A percentile compares a stretch with the other conserved stretches of the same genome.
Conservation (phyloP, 2,888 invertebrate species). For the Rhorus exstirpatorius region DNA sequence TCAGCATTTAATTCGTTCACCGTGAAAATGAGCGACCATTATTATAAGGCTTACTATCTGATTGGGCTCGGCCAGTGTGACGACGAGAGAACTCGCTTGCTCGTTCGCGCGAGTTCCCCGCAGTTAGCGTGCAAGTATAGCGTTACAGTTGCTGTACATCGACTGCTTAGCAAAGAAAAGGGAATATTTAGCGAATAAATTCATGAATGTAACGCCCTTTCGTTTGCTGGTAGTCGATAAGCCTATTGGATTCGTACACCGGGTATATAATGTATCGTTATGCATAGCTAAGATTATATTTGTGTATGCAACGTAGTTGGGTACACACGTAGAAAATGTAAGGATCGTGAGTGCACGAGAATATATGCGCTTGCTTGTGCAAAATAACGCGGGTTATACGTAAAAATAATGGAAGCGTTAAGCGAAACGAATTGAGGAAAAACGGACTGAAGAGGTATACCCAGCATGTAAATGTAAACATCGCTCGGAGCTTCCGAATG, state of each 20-base stretch:
- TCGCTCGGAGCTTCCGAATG: too few relatives aligned
- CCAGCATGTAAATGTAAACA: neutral
- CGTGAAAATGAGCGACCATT: constrained; percentile 74
- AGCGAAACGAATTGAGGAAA: constrained; percentile 58
- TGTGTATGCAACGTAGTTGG: constrained; percentile 53
- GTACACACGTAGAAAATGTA: constrained; percentile 75
- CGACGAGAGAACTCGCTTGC: constrained; percentile 64
- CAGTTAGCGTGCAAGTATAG: constrained; percentile 40
- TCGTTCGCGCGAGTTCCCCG: constrained; percentile 52
- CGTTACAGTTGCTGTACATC: neutral
- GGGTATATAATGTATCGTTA: neutral
- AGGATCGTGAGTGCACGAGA: constrained; percentile 67
- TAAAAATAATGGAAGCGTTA: constrained; percentile 69
- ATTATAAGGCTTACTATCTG: constrained; percentile 71
- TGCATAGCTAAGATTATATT: constrained; percentile 22
- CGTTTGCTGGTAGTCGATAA: neutral
- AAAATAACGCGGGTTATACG: constrained; percentile 66
- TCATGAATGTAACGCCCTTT: constrained; percentile 3
- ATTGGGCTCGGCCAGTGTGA: constrained; percentile 71
- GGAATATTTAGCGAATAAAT: neutral
- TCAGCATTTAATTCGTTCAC: constrained; percentile 70
- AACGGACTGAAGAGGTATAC: constrained; percentile 22
- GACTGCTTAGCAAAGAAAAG: neutral
- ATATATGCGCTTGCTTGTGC: constrained; percentile 57
- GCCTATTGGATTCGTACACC: constrained; percentile 24